A percentile compares a stretch with the other conserved stretches of the same genome.
Conservation (phyloP, 2,113 vertebrate genomes). For the Rutilus rutilus region DNA sequence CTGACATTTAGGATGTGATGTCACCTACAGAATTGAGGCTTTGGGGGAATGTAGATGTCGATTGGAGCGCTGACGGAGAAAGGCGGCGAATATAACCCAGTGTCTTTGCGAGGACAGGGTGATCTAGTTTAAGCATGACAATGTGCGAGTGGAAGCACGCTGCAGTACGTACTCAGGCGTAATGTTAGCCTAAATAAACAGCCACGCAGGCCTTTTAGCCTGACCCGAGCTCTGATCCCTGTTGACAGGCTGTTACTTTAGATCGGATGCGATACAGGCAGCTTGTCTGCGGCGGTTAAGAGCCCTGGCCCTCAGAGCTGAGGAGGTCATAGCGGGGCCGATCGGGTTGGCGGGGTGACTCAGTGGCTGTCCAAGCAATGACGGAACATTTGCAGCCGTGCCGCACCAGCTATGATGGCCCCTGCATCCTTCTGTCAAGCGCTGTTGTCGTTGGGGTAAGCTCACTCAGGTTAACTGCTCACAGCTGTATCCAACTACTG, state of each 20-base stretch:
- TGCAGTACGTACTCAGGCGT: constrained; percentile 1
- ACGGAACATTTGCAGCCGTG: constrained; percentile 46
- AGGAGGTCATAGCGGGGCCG: constrained; percentile 69
- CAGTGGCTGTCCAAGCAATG: constrained; percentile 67
- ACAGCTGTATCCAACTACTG: constrained; percentile 69
- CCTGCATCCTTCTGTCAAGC: constrained; percentile 58
- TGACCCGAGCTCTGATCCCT: constrained; percentile 65
- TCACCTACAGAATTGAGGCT: constrained; percentile 17
- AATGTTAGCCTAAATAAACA: constrained; percentile 39
- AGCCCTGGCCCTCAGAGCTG: constrained; percentile 65
- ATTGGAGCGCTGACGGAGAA: not conserved
- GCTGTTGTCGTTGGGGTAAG: constrained; percentile 58
- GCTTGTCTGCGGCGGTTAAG: constrained; percentile 72
- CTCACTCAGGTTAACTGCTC: constrained; percentile 60
- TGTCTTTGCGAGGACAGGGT: not conserved
- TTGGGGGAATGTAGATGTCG: constrained; percentile 25
- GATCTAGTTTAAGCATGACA: not conserved
- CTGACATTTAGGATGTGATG: constrained; percentile 46
- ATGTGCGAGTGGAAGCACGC: not conserved
- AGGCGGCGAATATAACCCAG: not conserved
- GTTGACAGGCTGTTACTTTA: constrained; percentile 70
- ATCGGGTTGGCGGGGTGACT: constrained; percentile 58
- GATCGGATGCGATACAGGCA: constrained; percentile 61
- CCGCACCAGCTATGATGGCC: constrained; percentile 56
- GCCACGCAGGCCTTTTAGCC: constrained; percentile 30